These are phyloP conservation scores for Gasterosteus aculeatus DNA, from an alignment of 2,113 vertebrate species.

Conservation along the genomic window DNA sequence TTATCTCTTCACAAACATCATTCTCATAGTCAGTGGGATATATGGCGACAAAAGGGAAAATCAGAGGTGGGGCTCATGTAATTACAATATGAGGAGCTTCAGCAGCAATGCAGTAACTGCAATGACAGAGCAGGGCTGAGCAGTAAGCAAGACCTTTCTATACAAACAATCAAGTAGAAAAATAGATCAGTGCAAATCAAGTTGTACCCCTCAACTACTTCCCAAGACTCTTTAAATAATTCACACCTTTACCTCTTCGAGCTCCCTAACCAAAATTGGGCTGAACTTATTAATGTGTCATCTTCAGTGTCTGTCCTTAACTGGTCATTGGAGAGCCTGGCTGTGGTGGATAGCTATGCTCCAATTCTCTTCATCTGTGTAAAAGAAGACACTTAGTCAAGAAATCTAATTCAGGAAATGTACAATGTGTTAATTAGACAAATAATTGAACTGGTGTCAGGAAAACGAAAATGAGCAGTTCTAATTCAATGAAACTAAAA, in stretches of 20 bases:
- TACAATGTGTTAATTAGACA: neutral
- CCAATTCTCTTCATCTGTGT: neutral
- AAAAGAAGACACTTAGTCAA: neutral
- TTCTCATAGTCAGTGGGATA: neutral
- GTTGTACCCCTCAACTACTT: neutral
- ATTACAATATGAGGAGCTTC: neutral
- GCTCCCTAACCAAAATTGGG: slow-evolving; percentile 36
- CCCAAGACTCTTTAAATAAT: slow-evolving; percentile 35
- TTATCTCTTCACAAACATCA: neutral
- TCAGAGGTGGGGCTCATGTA: neutral
- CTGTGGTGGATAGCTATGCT: neutral
- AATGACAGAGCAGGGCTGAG: neutral
- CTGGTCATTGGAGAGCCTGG: slow-evolving; percentile 19
- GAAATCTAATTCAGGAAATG: neutral
- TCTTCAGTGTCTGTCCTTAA: slow-evolving; percentile 24
- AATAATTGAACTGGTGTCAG: neutral
- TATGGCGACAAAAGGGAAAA: neutral
- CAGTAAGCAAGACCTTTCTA: neutral
- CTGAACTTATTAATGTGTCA: slow-evolving; percentile 36
- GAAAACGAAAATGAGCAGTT: neutral
- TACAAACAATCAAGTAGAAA: neutral
- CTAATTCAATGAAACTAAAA: neutral
- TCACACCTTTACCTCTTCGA: slow-evolving; percentile 33
- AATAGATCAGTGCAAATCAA: neutral
- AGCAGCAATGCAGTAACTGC: neutral